These are phyloP conservation scores for Zaprionus lachaisei DNA, from an alignment of 1,140 invertebrate genomes.

Conservation along the genomic window DNA sequence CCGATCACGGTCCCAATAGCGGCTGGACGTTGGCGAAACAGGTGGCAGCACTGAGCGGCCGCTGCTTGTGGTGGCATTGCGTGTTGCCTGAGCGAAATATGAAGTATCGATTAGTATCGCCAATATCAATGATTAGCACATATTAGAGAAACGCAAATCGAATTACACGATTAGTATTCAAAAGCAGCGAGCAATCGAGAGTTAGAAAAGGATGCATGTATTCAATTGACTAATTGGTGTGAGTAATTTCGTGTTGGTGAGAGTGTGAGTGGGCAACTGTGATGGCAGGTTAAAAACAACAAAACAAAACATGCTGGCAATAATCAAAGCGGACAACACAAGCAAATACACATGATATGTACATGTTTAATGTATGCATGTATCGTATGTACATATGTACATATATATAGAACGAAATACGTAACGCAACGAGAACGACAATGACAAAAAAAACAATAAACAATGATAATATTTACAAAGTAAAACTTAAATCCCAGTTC, in stretches of 20 bases:
- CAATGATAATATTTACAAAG: background rate
- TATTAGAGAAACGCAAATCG: slow-evolving; percentile 24
- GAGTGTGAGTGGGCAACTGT: slow-evolving; percentile 13
- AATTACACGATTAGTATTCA: slow-evolving; percentile 33
- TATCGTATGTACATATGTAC: background rate
- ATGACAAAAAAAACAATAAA: background rate
- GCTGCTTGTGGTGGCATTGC: slow-evolving; percentile 55
- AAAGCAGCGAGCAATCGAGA: slow-evolving; percentile 64
- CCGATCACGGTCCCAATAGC: slow-evolving; percentile 78
- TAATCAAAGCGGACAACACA: slow-evolving; percentile 20
- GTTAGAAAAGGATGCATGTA: slow-evolving; percentile 49
- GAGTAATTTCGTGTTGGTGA: background rate
- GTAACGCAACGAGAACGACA: slow-evolving; percentile 8
- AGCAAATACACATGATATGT: slow-evolving; percentile 15
- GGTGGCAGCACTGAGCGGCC: slow-evolving; percentile 68
- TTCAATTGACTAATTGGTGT: slow-evolving; percentile 14
- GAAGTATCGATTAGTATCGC: slow-evolving; percentile 12
- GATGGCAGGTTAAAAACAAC: slow-evolving; percentile 21
- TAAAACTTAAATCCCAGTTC: background rate
- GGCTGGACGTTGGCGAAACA: slow-evolving; percentile 76
- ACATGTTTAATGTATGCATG: background rate
- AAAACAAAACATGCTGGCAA: slow-evolving; percentile 8
- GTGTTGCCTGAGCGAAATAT: slow-evolving; percentile 51
- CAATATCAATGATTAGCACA: background rate
- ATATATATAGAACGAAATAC: background rate